These are phyloP conservation scores for Patiria miniata DNA, from an alignment of 35 echinoderm and acorn worm species.

Conservation along the genomic window DNA sequence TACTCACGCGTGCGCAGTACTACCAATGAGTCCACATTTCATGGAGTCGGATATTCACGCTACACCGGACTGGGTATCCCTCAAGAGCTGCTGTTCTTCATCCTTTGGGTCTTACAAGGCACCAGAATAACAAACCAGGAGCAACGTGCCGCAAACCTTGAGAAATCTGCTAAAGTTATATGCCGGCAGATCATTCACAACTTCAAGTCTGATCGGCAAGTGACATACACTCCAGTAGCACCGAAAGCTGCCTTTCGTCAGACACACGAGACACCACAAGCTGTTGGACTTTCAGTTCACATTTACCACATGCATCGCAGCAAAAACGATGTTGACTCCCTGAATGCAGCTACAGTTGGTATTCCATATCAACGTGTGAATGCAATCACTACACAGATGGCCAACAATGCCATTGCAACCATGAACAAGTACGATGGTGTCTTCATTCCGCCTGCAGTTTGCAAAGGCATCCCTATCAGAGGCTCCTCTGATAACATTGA, in stretches of 20 bases:
- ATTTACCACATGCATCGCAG: background rate
- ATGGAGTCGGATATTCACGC: too few species aligned
- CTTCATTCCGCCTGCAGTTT: conserved; percentile 24
- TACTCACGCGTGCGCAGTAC: too few species aligned
- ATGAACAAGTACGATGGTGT: conserved; percentile 38
- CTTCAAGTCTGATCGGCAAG: too few species aligned
- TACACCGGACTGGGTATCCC: too few species aligned
- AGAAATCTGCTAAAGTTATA: too few species aligned
- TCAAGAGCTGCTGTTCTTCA: background rate
- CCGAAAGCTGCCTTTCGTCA: background rate
- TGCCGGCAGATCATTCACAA: too few species aligned
- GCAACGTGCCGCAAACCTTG: background rate
- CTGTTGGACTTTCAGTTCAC: background rate
- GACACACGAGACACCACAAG: conserved; percentile 1
- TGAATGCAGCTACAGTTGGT: conserved; percentile 26
- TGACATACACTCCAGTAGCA: background rate
- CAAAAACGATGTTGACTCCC: background rate
- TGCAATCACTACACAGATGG: conserved; percentile 28
- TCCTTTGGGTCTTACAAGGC: conserved; percentile 22
- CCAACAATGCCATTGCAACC: background rate
- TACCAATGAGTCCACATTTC: too few species aligned
- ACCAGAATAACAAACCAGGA: background rate
- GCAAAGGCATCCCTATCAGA: conserved; percentile 8
- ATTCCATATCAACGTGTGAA: conserved; percentile 41
- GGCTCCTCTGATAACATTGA: conserved; percentile 40